Evolutionary conservation across 2,797 vertebrate species (phyloP), one percentile per base, ranked within the genome.

Genomic region (Neoniphon sammara): DNA sequence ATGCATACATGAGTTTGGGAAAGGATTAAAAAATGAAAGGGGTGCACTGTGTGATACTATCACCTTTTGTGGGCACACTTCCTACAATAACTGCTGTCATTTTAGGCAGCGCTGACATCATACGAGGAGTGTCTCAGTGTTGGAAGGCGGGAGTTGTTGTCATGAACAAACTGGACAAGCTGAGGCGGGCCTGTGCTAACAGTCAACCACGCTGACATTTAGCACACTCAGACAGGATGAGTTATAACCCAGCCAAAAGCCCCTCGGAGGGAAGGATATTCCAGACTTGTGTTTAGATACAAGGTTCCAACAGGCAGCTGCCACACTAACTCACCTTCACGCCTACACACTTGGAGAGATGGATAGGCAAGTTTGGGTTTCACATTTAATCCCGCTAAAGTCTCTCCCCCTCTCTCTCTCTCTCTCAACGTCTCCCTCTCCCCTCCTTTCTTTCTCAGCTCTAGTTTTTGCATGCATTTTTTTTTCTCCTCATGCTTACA

Each of bases 141-240:
- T 47, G 62, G 42, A 58, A 66, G 68, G 52, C 36, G 36, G 47
- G 12, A 21, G 66, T 55, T 80, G 66, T 36, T 66, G 66, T 84
- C 68, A 36, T 20, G 20, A 27, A 65, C 39, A 47, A 70, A 66
- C 5, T 46, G 66, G 75, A 79, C 90, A 88, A 85, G 91, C 85
- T 81, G 82, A 87, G 89, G 77, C 90, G 77, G 78, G 88, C 61
- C 81, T 80, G 55, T 1, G 27, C 44, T 70, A 5, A 65, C 60
- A 88, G 64, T 52, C 75, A 71, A 79, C 64, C 74, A 49, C 39
- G 77, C 67, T 77, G 69, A 72, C 73, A 66, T 85, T 85, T 53
- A 80, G 60, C 73, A 66, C 66, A 57, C 15, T 54, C 2, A 42
- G n/a, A 73, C 71, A 77, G 49, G 65, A 80, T 69, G 80, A 84